phyloP scores from a whole-genome alignment of 2,797 vertebrate species.

The Melanotaenia maccullochi region DNA sequence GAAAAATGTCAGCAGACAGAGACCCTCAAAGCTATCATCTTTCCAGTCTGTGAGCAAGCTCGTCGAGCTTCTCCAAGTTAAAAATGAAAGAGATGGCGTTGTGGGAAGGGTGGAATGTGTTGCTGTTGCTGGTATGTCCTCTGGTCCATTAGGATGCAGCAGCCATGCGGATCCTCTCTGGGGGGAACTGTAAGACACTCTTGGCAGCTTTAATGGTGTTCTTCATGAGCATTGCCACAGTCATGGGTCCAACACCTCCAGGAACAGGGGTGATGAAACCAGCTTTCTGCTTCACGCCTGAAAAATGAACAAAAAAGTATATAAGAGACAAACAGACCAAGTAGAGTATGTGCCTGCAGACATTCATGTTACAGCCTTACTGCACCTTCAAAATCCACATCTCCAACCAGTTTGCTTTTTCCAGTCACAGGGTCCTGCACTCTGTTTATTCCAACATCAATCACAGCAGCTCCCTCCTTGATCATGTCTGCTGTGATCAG shows the following conservation, averaged over 20 bases:
- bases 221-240: constrained; percentile 99
- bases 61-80: constrained; percentile 19
- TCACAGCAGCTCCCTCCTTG: constrained; percentile 93
- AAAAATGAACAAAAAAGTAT: background rate
- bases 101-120: constrained; percentile 70
- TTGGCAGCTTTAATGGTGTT: constrained; percentile 97
- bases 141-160: constrained; percentile 75
- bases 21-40: constrained; percentile 57
- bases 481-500: constrained; percentile 98
- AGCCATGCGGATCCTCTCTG: constrained; percentile 80
- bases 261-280: constrained; percentile 96
- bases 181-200: constrained; percentile 83
- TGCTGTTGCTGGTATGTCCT: constrained; percentile 27
- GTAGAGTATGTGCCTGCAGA: background rate
- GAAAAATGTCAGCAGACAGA: constrained; percentile 34
- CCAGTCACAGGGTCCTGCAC: constrained; percentile 90
- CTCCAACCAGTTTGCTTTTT: constrained; percentile 90
- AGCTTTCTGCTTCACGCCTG: constrained; percentile 93
- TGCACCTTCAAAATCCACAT: constrained; percentile 96
- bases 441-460: constrained; percentile 95
- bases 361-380: constrained; percentile 8
- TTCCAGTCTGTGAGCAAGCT: constrained; percentile 65
- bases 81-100: constrained; percentile 4
- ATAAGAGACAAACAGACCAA: constrained; percentile 5
- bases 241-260: constrained; percentile 97